Base-by-base conservation (phyloP, 2,888 invertebrate species). In the Merodon equestris region DNA sequence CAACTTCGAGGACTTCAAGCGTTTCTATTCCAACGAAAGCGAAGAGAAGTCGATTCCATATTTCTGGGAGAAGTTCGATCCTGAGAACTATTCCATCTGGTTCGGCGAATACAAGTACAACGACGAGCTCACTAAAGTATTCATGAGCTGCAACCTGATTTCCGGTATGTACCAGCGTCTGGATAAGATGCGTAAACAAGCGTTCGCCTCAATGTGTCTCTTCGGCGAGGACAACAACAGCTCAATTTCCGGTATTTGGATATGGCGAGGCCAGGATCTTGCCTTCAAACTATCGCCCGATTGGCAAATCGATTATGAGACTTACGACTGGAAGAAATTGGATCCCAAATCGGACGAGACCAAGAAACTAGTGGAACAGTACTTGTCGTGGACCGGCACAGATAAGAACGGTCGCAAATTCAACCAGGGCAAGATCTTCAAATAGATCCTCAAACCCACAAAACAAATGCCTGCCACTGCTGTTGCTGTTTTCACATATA, bases 351-450 rank as follows among this genome's bases (percentile, higher is more conserved):
- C 91, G 63, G 92, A 92, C 67, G 94, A 94, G 86, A 97, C 97
- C 63, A 97, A 97, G 91, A 91, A 94, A 84, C 88, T 97, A 67
- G 96, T 99, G 12, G 90, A 93, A 82, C 94, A 97, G 85, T 98
- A 98, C 90, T 94, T 98, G 90, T 92, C 95, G 47, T 97, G 97
- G 97, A 91, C 92, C 84, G 98, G 97, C 81, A 89, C 91, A 15
- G 97, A 98, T 89, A 95, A 94, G 88, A 89, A 91, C 58, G 98
- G 97, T 73, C 95, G 97, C 88, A 92, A 93, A 87, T 98, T 98
- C 92, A 98, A 97, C 91, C 97, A 99, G 91, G 99, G 99, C 90
- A 99, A 99, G 91, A 95, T 99, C 90, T 99, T 98, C 92, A 99
- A 99, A 91, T 99, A 93, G 92, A 27, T 7, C 27, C 2, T 27